Conservation (phyloP, 2,797 vertebrate genomes). For the Macrochelys suwanniensis region DNA sequence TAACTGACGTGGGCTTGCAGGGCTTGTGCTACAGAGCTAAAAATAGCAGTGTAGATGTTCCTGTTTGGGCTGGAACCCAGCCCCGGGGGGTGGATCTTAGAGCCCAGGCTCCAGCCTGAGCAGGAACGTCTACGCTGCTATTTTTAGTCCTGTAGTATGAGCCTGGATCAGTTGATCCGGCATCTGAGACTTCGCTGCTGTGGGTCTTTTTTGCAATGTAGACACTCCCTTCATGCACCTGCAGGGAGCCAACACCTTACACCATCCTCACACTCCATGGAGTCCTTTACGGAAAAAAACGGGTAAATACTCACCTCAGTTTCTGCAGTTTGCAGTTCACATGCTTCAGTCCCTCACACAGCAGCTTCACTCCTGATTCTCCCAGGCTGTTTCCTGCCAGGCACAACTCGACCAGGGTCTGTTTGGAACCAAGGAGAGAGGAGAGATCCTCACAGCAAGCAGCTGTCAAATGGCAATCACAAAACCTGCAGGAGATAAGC, state of each 20-base stretch:
- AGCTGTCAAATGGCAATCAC: conserved; percentile 52
- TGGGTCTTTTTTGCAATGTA: not conserved
- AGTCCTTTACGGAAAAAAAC: not conserved
- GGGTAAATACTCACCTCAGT: conserved; percentile 48
- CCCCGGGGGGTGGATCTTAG: too few relatives aligned
- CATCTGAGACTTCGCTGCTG: not conserved
- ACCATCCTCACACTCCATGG: not conserved
- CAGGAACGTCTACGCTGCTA: too few relatives aligned
- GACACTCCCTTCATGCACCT: not conserved
- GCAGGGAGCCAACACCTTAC: not conserved
- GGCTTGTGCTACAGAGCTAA: too few relatives aligned
- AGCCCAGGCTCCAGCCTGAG: too few relatives aligned
- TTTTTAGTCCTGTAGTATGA: too few relatives aligned
- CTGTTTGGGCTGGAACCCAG: too few relatives aligned
- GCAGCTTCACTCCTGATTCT: conserved; percentile 47
- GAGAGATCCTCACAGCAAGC: conserved; percentile 48
- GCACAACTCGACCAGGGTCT: conserved; percentile 50
- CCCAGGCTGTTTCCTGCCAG: conserved; percentile 60
- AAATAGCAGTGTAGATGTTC: too few relatives aligned
- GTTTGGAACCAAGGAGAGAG: not conserved
- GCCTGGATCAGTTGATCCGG: too few relatives aligned
- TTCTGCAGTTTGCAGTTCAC: conserved; percentile 55
- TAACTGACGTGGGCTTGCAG: too few relatives aligned
- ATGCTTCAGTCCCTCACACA: conserved; percentile 51
- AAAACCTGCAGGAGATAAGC: conserved; percentile 33